Percentiles rank a stretch among this genome's conserved stretches.
These are phyloP conservation scores for Ploceus nigricollis DNA, from an alignment of 2,113 vertebrate genomes.

Conservation along the genomic window DNA sequence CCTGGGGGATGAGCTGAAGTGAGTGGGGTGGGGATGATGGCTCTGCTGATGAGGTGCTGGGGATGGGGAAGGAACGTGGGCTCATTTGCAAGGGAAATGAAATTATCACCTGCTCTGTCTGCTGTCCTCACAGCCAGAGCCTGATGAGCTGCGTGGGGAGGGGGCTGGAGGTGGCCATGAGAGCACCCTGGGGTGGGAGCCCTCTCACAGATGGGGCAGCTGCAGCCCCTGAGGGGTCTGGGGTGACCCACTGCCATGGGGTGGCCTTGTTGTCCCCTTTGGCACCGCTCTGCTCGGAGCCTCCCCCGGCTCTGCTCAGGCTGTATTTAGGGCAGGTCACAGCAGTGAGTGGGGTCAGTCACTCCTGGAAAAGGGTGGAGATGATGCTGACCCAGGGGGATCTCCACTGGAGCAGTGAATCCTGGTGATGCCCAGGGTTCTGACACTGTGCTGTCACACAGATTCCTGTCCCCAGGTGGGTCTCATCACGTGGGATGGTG, in stretches of 20 bases:
- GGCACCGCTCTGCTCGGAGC: fast-evolving
- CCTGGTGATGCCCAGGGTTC: fast-evolving
- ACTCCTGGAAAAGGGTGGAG: fast-evolving
- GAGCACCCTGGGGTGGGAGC: neutral
- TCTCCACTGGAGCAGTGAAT: neutral
- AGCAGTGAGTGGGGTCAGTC: fast-evolving
- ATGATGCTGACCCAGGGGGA: neutral
- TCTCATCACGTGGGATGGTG: fast-evolving
- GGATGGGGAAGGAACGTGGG: neutral
- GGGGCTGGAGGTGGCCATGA: neutral
- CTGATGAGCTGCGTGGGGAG: constrained; percentile 14
- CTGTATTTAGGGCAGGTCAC: neutral
- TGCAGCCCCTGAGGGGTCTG: neutral
- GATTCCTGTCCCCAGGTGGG: fast-evolving
- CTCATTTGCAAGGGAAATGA: constrained; percentile 74
- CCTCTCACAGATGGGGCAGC: neutral
- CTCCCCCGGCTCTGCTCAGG: fast-evolving
- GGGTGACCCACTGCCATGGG: fast-evolving
- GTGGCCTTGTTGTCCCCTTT: neutral
- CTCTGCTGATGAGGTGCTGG: constrained; percentile 13
- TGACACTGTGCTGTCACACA: neutral
- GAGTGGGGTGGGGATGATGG: neutral
- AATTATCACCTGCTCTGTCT: neutral
- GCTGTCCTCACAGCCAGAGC: neutral
- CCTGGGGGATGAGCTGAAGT: neutral